Evolutionary conservation across 1,140 invertebrate genomes (phyloP).

Genomic region (Rhopalosiphum maidis): DNA sequence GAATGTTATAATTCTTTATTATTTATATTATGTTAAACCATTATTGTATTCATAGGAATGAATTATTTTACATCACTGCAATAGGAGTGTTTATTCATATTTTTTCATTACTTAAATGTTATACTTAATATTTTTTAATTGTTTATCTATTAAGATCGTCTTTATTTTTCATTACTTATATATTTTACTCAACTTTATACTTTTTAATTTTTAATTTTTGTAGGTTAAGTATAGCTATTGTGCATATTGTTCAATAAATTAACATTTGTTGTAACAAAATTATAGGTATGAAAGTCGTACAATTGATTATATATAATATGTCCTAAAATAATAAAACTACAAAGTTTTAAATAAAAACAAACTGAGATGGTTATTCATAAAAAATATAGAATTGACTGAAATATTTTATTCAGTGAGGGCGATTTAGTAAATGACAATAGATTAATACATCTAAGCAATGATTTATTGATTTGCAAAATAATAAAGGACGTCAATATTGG

Average conservation of each 20-base stretch:
- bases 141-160: neutral
- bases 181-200: neutral
- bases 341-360: neutral
- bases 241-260: neutral
- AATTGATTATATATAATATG: neutral
- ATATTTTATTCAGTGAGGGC: neutral
- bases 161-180: neutral
- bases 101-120: neutral
- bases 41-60: neutral
- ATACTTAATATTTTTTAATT: conserved; percentile 5
- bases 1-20: neutral
- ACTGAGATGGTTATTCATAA: neutral
- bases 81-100: neutral
- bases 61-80: neutral
- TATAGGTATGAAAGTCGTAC: neutral
- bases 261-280: neutral
- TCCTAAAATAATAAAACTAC: neutral
- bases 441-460: neutral
- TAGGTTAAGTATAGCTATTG: neutral
- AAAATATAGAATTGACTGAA: neutral
- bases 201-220: neutral
- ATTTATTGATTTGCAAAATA: neutral
- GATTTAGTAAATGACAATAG: neutral
- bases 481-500: neutral
- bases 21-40: neutral